Evolutionary conservation across 2,797 vertebrate genomes (phyloP).

Genomic region (Phoebastria nigripes): DNA sequence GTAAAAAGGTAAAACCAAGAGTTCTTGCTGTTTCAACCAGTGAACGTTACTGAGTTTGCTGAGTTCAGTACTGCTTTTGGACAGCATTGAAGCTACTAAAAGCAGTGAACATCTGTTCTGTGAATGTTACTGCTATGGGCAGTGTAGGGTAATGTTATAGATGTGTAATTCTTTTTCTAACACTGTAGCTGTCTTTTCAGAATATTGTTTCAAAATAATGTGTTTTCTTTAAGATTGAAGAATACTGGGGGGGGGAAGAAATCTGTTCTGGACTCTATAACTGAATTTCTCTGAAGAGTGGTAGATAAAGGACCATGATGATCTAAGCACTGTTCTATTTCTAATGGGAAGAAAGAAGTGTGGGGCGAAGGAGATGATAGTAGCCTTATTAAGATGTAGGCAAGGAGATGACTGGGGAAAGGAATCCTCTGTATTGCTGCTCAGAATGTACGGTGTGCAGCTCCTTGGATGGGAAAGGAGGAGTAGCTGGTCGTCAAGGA

Average conservation of each 20-base stretch:
- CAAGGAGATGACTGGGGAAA: neutral
- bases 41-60: neutral
- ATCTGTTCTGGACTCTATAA: neutral
- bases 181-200: neutral
- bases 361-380: neutral
- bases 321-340: neutral
- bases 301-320: neutral
- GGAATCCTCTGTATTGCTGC: neutral
- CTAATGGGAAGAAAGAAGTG: neutral
- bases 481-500: neutral
- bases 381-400: neutral
- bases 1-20: neutral
- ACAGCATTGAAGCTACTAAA: neutral
- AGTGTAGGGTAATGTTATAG: neutral
- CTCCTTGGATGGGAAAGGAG: neutral
- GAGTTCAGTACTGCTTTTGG: neutral
- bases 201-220: neutral
- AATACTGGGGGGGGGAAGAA: neutral
- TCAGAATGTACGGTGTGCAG: fast-evolving
- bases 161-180: neutral
- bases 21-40: neutral
- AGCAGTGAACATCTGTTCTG: neutral
- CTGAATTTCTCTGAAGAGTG: neutral
- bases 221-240: neutral
- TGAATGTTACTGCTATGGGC: neutral